phyloP scores from a whole-genome alignment of 37 sponge, comb jelly and placozoan species.

The Diacarnus erythraeanus region DNA sequence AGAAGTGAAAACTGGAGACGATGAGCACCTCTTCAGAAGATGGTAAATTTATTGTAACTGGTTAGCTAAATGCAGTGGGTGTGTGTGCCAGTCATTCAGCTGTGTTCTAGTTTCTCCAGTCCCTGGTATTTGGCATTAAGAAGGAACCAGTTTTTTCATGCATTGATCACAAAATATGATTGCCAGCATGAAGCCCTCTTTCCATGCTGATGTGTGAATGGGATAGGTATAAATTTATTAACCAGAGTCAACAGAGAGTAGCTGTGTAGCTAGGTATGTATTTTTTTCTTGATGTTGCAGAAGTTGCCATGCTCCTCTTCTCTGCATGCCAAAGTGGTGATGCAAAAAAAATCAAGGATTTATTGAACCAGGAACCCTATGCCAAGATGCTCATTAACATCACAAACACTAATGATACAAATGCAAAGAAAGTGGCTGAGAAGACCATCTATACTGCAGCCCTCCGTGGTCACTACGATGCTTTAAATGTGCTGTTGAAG shows the following conservation, averaged over 20 bases:
- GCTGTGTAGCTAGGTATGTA: not conserved
- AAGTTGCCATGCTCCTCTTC: constrained; percentile 40
- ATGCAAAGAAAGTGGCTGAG: constrained; percentile 59
- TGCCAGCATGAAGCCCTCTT: no score
- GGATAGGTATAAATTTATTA: no score
- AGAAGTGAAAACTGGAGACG: no score
- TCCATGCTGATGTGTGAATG: no score
- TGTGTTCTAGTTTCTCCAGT: no score
- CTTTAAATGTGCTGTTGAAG: constrained; percentile 43
- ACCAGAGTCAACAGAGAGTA: not conserved
- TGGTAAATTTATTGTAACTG: no score
- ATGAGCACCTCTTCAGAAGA: no score
- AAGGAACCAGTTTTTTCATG: no score
- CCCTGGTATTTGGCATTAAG: no score
- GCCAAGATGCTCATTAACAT: constrained; percentile 23
- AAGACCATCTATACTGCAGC: constrained; percentile 67
- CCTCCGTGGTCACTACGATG: constrained; percentile 50
- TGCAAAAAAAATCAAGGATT: constrained; percentile 17
- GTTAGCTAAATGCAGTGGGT: no score
- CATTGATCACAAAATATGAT: no score
- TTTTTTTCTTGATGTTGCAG: constrained; percentile 1
- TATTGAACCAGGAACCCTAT: constrained; percentile 35
- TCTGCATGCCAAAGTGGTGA: constrained; percentile 59
- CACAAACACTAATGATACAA: constrained; percentile 54
- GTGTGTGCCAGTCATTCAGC: no score